Base-by-base conservation (phyloP, 2,888 invertebrate genomes). In the Tyria jacobaeae region DNA sequence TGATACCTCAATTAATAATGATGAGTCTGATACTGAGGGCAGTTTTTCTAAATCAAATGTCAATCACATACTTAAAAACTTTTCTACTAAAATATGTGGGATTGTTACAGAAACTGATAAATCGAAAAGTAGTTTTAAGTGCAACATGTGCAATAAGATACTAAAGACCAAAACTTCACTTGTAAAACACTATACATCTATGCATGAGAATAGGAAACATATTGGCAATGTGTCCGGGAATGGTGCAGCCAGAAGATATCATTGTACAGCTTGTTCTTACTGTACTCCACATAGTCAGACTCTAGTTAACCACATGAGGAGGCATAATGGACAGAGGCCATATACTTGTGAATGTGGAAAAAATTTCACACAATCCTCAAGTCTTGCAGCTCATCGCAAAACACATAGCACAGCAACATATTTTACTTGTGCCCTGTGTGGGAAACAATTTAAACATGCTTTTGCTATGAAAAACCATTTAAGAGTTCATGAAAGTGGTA, bases 401-500 rank as follows among this genome's bases (percentile, higher is more conserved):
- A 91, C 82, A 17, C 94, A 94, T 61, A 94, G 89, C 68, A 71
- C 79, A 49, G 78, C 78, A 34, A 89, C 87, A 63, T 89, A 85
- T 68, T 93, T 84, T 58, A 92, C 90, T 12, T 94, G 94, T 71
- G 78, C 89, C 5, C 71, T 81, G 39, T 94, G 94, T 84, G 94
- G 94, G 0, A 94, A 91, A 75, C 94, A 94, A 78, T 94, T 94
- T 66, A 94, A 94, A 81, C 91, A 92, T 80, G 86, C 90, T 48
- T 91, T 88, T 71, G 82, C 91, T 56, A 78, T 94, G 52, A 92
- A 91, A 73, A 90, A 87, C 49, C 94, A 94, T 62, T 75, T 85
- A 54, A 77, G 78, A 62, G 94, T 94, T 1, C 94, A 94, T 81
- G 87, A 86, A 62, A 80, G 37, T 75, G 90, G 88, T 6, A 80